Evolutionary conservation across 2,888 invertebrate species (phyloP).

Genomic region (Gandaritis pyraliata): DNA sequence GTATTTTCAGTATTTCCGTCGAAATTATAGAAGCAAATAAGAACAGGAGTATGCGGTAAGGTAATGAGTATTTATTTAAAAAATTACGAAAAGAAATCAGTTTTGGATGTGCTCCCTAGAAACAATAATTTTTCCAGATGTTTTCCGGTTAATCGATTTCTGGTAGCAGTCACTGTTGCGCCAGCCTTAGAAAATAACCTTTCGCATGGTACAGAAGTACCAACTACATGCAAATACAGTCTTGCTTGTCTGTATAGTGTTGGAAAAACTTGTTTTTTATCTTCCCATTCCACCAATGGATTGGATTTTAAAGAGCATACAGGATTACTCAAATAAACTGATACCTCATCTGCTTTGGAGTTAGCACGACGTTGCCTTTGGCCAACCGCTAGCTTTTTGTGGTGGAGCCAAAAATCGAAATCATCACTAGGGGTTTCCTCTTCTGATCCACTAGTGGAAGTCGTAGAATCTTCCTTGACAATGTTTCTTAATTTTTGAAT

Average conservation of each 20-base stretch:
- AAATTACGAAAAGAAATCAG: background rate
- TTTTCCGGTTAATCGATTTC: background rate
- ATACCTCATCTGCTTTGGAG: background rate
- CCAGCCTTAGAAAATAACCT: background rate
- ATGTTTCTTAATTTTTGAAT: background rate
- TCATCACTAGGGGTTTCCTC: background rate
- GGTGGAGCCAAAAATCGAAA: too few species aligned
- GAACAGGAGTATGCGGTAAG: too few species aligned
- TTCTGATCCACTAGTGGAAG: background rate
- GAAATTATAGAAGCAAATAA: too few species aligned
- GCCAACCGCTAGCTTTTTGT: too few species aligned
- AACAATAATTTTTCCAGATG: background rate
- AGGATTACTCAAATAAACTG: background rate
- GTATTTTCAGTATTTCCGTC: too few species aligned
- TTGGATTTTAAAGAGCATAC: too few species aligned
- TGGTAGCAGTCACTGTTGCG: background rate
- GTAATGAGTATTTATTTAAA: background rate
- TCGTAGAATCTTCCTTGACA: background rate
- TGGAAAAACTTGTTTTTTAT: background rate
- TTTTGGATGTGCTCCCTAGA: background rate
- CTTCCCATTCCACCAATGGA: too few species aligned
- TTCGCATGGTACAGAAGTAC: constrained; percentile 1
- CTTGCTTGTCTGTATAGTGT: background rate
- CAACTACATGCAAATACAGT: background rate
- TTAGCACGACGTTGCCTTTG: too few species aligned